Evolutionary conservation across 2,113 vertebrate species (phyloP), one percentile per base, ranked within the genome.

Genomic region (Herpailurus yagouaroundi): DNA sequence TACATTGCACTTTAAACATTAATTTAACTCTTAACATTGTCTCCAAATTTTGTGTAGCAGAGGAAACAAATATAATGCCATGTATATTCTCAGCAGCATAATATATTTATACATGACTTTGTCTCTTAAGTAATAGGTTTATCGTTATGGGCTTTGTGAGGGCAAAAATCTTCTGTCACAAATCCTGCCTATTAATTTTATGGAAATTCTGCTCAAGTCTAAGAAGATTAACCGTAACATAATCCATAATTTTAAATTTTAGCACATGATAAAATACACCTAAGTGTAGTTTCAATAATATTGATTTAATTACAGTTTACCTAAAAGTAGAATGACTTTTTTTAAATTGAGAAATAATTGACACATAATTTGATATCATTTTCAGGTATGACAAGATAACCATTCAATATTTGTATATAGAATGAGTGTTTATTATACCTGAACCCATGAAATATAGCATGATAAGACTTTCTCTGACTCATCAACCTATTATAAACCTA

Each of bases 41-140:
- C 60, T 91, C 86, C 97, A 87, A 31, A 88, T 79, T 92, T 55
- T 73, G 21, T 82, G 9, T 91, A 48, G 45, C n/a, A 83, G 41
- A 41, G n/a, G 48, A 71, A 90, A 93, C 73, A 91, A 89, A 94
- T 93, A 11, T 38, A 55, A 71, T 96, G 76, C 94, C 93, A 76
- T 73, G 76, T 98, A 73, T 89, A 90, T 97, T 98, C 89, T 92
- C 82, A 97, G 71, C 66, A 92, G 55, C 0, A 0, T 97, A 93
- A 95, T 73, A 45, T 97, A 98, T 98, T 98, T 98, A 97, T 85
- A 15, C 86, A 97, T 98, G 98, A 97, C 89, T 96, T 98, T 98
- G 41, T 96, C 97, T 98, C 98, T 99, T 97, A 98, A 96, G 97
- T 97, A 88, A 83, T 7, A 97, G 69, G 81, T 95, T 98, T 96